Evolutionary conservation across 2,113 vertebrate species (phyloP).

Genomic region (Corvus moneduloides): DNA sequence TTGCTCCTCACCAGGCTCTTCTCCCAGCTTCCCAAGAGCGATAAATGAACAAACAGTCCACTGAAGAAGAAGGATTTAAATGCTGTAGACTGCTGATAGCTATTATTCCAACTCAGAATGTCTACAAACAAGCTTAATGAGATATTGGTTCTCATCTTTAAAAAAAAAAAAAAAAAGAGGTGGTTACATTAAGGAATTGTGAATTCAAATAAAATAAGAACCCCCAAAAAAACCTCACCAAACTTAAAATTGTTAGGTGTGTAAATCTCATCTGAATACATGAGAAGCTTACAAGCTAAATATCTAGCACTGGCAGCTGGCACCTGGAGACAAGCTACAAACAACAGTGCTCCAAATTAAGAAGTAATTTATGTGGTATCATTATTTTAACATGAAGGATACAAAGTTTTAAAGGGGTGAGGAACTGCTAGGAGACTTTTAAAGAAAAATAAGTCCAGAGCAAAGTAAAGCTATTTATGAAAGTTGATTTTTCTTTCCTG

Average conservation of each 20-base stretch:
- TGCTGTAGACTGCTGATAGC: conserved; percentile 19
- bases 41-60: conserved; percentile 62
- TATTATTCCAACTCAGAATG: not conserved
- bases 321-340: conserved; percentile 12
- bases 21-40: conserved; percentile 62
- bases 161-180: not conserved
- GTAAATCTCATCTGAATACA: conserved; percentile 14
- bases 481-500: conserved; percentile 67
- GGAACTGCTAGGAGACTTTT: conserved; percentile 14
- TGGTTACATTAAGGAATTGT: not conserved
- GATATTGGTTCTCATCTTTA: not conserved
- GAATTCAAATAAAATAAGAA: not conserved
- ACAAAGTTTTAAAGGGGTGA: conserved; percentile 27
- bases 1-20: conserved; percentile 51
- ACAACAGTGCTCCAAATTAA: conserved; percentile 46
- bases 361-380: conserved; percentile 54
- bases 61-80: conserved; percentile 64
- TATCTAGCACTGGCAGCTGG: conserved; percentile 1
- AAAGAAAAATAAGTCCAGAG: conserved; percentile 44
- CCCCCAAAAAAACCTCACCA: not conserved
- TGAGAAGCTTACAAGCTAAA: not conserved
- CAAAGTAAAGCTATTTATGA: conserved; percentile 57
- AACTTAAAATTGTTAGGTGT: not conserved
- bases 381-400: conserved; percentile 31
- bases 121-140: conserved; percentile 3